Evolutionary conservation across 2,888 invertebrate species (phyloP).

Genomic region (Galerucella nymphaeae): DNA sequence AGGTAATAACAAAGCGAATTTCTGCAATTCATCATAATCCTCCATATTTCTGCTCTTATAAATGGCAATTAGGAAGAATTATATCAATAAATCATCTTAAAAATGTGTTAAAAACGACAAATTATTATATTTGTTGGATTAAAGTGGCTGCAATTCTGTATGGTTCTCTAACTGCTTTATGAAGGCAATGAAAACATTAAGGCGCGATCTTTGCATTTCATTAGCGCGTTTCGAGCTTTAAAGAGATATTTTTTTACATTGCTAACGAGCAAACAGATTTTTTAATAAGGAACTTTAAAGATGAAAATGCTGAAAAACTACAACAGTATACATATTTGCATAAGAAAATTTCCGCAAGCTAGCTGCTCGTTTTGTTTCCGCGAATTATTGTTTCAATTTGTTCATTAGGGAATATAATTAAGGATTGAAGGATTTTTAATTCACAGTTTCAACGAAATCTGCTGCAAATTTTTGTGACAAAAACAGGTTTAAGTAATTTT

Average conservation of each 20-base stretch:
- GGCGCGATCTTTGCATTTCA: slow-evolving; percentile 55
- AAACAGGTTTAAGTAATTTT: not conserved
- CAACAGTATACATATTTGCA: slow-evolving; percentile 53
- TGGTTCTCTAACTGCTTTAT: slow-evolving; percentile 39
- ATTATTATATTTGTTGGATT: slow-evolving; percentile 44
- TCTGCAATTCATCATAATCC: slow-evolving; percentile 24
- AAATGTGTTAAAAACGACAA: slow-evolving; percentile 45
- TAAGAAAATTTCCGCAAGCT: slow-evolving; percentile 46
- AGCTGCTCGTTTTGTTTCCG: slow-evolving; percentile 25
- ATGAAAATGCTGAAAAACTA: slow-evolving; percentile 51
- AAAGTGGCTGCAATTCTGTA: slow-evolving; percentile 41
- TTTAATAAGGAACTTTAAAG: slow-evolving; percentile 54
- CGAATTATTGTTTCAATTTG: slow-evolving; percentile 32
- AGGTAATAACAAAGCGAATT: slow-evolving; percentile 20
- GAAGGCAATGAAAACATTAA: slow-evolving; percentile 51
- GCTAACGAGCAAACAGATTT: slow-evolving; percentile 58
- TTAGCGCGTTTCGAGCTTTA: slow-evolving; percentile 51
- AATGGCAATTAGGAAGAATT: slow-evolving; percentile 37
- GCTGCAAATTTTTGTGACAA: not conserved
- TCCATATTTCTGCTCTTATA: slow-evolving; percentile 24
- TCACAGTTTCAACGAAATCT: not conserved
- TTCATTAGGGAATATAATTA: slow-evolving; percentile 1
- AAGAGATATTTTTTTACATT: slow-evolving; percentile 52
- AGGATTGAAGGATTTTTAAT: slow-evolving; percentile 6
- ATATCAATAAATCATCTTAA: slow-evolving; percentile 40